phyloP scores from a whole-genome alignment of 1,140 invertebrate species.

The Eriosoma lanigerum region DNA sequence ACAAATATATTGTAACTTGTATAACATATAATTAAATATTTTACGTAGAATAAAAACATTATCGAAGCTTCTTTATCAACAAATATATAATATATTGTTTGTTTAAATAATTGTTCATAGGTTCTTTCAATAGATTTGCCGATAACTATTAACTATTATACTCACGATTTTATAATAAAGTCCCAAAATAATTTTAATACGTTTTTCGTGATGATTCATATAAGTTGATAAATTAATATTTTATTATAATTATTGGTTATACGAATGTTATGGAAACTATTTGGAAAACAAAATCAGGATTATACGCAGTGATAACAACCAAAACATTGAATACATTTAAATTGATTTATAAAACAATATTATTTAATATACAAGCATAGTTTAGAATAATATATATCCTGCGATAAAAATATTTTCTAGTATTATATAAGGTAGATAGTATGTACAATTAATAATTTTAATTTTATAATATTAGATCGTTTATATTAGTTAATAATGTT shows the following conservation, averaged over 20 bases:
- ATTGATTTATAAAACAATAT: neutral
- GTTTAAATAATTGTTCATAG: neutral
- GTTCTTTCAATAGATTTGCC: neutral
- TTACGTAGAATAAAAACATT: too few species aligned
- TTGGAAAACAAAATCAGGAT: neutral
- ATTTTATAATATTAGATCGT: too few species aligned
- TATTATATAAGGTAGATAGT: too few species aligned
- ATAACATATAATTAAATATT: too few species aligned
- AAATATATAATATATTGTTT: neutral
- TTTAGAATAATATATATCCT: too few species aligned
- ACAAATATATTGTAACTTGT: too few species aligned
- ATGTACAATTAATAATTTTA: too few species aligned
- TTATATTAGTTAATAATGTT: too few species aligned
- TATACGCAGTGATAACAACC: neutral
- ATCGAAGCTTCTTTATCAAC: neutral
- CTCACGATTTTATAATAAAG: neutral
- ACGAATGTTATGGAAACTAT: neutral
- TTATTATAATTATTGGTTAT: neutral
- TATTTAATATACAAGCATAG: too few species aligned
- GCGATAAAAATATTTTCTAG: too few species aligned
- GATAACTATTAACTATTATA: neutral
- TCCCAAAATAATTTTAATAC: neutral
- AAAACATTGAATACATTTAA: neutral
- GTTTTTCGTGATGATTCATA: neutral
- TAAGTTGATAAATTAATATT: neutral